These are phyloP conservation scores for Cataglyphis rosenhaueri DNA, from an alignment of 2,888 invertebrate genomes.

Conservation along the genomic window DNA sequence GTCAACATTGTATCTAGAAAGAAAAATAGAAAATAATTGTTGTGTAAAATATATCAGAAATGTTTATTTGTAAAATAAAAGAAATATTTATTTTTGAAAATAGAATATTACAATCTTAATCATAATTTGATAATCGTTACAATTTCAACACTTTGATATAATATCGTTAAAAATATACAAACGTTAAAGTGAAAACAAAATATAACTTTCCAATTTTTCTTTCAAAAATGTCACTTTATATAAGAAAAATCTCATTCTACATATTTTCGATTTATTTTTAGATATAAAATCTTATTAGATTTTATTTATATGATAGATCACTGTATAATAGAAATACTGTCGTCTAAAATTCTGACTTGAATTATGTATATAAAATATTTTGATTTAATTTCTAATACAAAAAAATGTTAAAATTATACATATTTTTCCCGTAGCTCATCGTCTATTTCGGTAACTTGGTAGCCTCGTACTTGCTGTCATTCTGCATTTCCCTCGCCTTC, in stretches of 20 bases:
- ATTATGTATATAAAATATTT: slow-evolving; percentile 20
- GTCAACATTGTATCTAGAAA: not conserved
- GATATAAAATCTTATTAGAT: not conserved
- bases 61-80: not conserved
- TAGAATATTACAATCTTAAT: not conserved
- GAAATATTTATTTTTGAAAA: not conserved
- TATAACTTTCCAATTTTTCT: not conserved
- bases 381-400: not conserved
- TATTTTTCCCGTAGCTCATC: slow-evolving; percentile 84
- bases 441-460: slow-evolving; percentile 92
- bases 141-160: not conserved
- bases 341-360: not conserved
- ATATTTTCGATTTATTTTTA: not conserved
- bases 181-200: not conserved
- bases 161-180: not conserved
- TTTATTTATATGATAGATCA: not conserved
- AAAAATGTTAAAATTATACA: not conserved
- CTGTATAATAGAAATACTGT: not conserved
- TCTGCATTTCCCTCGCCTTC: slow-evolving; percentile 91
- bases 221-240: not conserved
- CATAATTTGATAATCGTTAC: not conserved
- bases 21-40: not conserved
- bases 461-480: slow-evolving; percentile 91
- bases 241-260: not conserved
- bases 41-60: not conserved